Conservation (phyloP, 1,140 invertebrate genomes). For the Drosophila bipectinata region DNA sequence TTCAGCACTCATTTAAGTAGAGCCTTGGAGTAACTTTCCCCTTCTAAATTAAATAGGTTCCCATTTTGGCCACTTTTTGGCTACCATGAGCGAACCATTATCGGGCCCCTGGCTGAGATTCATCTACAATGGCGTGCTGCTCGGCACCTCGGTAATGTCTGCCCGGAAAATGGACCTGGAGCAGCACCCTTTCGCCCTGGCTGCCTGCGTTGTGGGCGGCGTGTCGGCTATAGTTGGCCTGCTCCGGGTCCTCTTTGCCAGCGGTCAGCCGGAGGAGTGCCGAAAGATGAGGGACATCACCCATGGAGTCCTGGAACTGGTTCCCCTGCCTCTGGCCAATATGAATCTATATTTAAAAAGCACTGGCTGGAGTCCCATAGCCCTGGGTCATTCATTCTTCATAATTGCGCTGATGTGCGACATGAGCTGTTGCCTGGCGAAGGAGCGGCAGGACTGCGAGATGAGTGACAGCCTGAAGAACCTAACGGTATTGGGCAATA, state of each 20-base stretch:
- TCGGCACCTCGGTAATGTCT: conserved; percentile 35
- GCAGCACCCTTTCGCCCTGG: conserved; percentile 54
- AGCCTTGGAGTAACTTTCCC: not conserved
- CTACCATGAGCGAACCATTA: conserved; percentile 57
- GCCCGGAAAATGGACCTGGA: conserved; percentile 24
- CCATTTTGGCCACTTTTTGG: conserved; percentile 4
- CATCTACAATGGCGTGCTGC: conserved; percentile 59
- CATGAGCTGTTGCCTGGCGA: conserved; percentile 36
- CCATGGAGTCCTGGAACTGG: conserved; percentile 52
- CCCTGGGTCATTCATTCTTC: conserved; percentile 56
- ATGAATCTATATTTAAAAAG: conserved; percentile 62
- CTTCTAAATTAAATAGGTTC: conserved; percentile 30
- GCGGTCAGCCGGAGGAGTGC: conserved; percentile 32
- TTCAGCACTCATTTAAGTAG: conserved; percentile 1
- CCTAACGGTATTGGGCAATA: conserved; percentile 64
- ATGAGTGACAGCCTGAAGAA: conserved; percentile 52
- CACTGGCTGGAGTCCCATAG: conserved; percentile 36
- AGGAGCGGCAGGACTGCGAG: conserved; percentile 40
- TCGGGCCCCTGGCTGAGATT: conserved; percentile 50
- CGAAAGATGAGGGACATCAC: conserved; percentile 38
- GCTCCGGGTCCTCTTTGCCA: conserved; percentile 41
- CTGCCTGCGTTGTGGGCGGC: conserved; percentile 60
- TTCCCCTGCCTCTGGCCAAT: conserved; percentile 62
- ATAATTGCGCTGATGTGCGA: conserved; percentile 60
- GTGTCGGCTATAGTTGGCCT: conserved; percentile 55